Evolutionary conservation across 92 coral and sea anemone species (phyloP).

Genomic region (Parazoanthus darwini): DNA sequence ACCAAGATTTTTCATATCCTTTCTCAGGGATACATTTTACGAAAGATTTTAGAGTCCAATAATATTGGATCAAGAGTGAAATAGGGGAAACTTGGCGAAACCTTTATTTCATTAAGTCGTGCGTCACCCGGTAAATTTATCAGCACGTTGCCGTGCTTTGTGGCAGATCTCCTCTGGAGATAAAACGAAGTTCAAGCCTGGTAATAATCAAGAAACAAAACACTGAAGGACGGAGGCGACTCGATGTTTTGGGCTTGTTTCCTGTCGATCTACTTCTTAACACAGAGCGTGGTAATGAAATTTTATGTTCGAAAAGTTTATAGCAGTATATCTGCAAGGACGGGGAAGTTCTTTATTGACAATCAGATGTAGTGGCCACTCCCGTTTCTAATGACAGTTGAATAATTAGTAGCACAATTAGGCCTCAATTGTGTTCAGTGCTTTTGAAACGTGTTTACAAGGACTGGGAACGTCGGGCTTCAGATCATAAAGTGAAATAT

Average conservation of each 20-base stretch:
- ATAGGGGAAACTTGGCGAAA: not conserved
- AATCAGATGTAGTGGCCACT: not conserved
- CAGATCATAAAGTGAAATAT: not conserved
- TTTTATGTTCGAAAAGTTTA: not conserved
- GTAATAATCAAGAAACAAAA: slow-evolving; percentile 5
- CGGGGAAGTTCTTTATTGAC: not conserved
- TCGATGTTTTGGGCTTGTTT: slow-evolving; percentile 36
- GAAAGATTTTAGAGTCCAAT: slow-evolving; percentile 1
- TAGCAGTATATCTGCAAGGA: not conserved
- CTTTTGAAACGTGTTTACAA: not conserved
- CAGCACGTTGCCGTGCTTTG: slow-evolving; percentile 3
- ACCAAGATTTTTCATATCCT: slow-evolving; percentile 37
- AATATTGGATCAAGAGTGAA: slow-evolving; percentile 35
- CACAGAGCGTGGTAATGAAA: slow-evolving; percentile 34
- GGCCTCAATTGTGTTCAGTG: not conserved
- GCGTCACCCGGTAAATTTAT: not conserved
- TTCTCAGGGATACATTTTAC: slow-evolving; percentile 25
- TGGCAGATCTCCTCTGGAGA: slow-evolving; percentile 17
- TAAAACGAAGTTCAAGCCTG: slow-evolving; percentile 9
- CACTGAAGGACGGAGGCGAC: slow-evolving; percentile 10
- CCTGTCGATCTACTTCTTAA: slow-evolving; percentile 32
- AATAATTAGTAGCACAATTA: not conserved
- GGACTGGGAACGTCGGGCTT: not conserved
- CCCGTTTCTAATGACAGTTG: not conserved
- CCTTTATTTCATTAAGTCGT: slow-evolving; percentile 1